Conservation (phyloP, 1,140 invertebrate species). For the Ganaspis sp. region DNA sequence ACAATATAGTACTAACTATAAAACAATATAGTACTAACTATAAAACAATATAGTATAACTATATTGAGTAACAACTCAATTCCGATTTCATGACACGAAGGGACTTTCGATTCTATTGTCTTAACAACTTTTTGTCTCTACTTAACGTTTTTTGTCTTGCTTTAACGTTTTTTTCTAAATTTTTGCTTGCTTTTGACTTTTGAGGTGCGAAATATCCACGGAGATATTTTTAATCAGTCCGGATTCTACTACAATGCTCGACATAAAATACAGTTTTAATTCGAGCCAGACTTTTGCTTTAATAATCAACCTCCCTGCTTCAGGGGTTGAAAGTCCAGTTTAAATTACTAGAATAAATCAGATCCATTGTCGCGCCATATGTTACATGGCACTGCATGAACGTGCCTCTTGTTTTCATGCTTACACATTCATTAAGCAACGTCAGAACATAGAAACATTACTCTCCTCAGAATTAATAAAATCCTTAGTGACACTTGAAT, state of each 20-base stretch:
- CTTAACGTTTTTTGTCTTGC: too few relatives aligned
- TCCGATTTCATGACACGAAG: too few relatives aligned
- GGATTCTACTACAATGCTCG: not conserved
- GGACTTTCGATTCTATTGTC: too few relatives aligned
- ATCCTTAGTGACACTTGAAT: too few relatives aligned
- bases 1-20: too few relatives aligned
- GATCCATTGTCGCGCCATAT: conserved; percentile 18
- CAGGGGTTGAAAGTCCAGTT: conserved; percentile 7
- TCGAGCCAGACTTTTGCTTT: conserved; percentile 26
- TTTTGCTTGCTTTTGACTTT: too few relatives aligned
- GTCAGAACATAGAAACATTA: not conserved
- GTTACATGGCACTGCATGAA: conserved; percentile 17
- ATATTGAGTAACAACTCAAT: too few relatives aligned
- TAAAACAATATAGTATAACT: too few relatives aligned
- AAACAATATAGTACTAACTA: too few relatives aligned
- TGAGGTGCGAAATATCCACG: not conserved
- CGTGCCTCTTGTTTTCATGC: conserved; percentile 18
- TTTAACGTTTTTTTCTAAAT: too few relatives aligned
- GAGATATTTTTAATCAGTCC: not conserved
- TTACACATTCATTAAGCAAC: not conserved
- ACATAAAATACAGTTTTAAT: conserved; percentile 27
- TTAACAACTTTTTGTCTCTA: too few relatives aligned
- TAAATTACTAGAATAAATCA: conserved; percentile 23
- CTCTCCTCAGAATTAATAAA: not conserved
- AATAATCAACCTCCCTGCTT: conserved; percentile 5